phyloP scores from a whole-genome alignment of 2,797 vertebrate genomes.

The Naso thynnoides region DNA sequence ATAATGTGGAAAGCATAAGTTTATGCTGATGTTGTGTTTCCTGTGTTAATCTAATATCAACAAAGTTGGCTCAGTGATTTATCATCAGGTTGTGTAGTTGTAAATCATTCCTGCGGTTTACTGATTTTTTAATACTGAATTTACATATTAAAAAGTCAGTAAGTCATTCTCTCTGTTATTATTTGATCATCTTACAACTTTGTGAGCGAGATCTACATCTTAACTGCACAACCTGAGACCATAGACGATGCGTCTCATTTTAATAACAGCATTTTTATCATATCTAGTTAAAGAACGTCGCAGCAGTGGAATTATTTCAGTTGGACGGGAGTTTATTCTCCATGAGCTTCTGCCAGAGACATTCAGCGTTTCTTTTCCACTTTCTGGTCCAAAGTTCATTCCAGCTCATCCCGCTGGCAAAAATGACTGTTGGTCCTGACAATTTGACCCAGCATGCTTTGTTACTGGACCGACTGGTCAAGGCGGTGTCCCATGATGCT shows the following conservation, averaged over 20 bases:
- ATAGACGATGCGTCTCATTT: slow-evolving; percentile 28
- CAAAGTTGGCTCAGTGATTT: too few relatives aligned
- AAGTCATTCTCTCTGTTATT: background rate
- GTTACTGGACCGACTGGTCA: slow-evolving; percentile 67
- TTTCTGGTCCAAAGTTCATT: slow-evolving; percentile 46
- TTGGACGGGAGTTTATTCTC: slow-evolving; percentile 38
- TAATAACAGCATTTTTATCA: slow-evolving; percentile 43
- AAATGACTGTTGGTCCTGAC: slow-evolving; percentile 37
- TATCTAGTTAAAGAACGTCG: slow-evolving; percentile 55
- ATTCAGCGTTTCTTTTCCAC: slow-evolving; percentile 43
- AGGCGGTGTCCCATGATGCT: slow-evolving; percentile 72
- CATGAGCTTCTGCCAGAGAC: slow-evolving; percentile 6
- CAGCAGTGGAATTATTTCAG: slow-evolving; percentile 52
- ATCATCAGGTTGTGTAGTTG: too few relatives aligned
- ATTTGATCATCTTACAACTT: background rate
- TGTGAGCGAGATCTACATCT: background rate
- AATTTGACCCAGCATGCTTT: slow-evolving; percentile 54
- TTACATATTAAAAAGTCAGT: background rate
- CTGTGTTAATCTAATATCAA: too few relatives aligned
- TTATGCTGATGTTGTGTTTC: too few relatives aligned
- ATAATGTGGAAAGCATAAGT: too few relatives aligned
- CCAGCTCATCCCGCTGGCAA: slow-evolving; percentile 36
- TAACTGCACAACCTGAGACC: background rate
- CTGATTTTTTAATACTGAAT: too few relatives aligned
- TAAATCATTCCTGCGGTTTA: too few relatives aligned